Base-by-base conservation (phyloP, 2,113 vertebrate species). In the Oreochromis spilurus region DNA sequence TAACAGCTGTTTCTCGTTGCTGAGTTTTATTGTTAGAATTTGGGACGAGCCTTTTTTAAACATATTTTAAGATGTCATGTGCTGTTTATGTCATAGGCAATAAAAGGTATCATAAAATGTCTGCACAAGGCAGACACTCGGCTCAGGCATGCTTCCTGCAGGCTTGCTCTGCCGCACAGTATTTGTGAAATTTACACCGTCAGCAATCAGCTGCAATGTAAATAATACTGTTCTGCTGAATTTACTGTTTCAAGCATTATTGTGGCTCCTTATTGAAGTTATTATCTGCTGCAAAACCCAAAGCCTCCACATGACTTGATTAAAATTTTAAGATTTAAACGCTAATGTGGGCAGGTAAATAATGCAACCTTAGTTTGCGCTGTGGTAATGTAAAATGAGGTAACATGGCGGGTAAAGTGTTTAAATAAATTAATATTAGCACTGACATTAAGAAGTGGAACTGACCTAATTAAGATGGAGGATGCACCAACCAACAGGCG, bases 31-130 rank as follows among this genome's bases (percentile, higher is more conserved):
- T 87, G 80, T 60, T 62, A 36, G 19, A 19, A 80, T 87, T 82
- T 70, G 75, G 43, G 65, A 85, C 2, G 19, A 83, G 29, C 31
- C 14, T n/a, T 81, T 34, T 7, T 77, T n/a, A 52, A 85, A 67
- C 78, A 88, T 84, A 90, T 91, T 91, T 91, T 50, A 84, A 72
- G 86, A 91, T 78, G 84, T 77, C 88, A 83, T 91, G 88, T 87
- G 90, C 80, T 90, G 80, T 94, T 91, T 92, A 89, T 87, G 87
- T 87, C 87, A 91, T 10, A 29, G 83, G 40, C 62, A 80, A 89
- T 92, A 85, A 94, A 94, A 81, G 57, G 60, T 48, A 80, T 75
- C 57, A 88, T 90, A 89, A 90, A 92, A 75, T 55, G 57, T 88
- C 89, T 88, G 81, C 13, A 11, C 11, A 29, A 75, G 67, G 79